Conservation (phyloP, 1,140 invertebrate species). For the Trinorchestia longiramus region DNA sequence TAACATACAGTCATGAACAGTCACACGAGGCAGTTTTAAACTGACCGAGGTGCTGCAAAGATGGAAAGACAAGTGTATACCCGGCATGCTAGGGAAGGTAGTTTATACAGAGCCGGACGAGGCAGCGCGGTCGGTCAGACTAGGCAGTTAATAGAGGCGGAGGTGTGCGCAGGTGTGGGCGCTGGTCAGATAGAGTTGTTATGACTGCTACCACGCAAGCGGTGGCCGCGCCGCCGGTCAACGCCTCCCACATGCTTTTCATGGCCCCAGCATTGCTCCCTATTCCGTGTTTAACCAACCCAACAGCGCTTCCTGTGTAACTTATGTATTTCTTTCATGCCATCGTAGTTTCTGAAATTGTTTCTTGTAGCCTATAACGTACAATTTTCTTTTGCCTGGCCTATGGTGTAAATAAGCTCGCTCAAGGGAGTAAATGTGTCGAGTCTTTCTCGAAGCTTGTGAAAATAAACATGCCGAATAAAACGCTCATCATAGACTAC, state of each 20-base stretch:
- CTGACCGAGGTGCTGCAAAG: background rate
- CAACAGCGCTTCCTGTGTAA: background rate
- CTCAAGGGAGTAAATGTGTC: background rate
- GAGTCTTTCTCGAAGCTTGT: background rate
- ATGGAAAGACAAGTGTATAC: background rate
- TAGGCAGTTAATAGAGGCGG: background rate
- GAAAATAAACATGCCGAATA: background rate
- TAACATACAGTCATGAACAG: background rate
- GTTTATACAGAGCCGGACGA: background rate
- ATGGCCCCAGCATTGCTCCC: background rate
- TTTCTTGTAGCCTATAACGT: background rate
- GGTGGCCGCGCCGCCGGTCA: background rate
- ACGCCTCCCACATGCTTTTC: background rate
- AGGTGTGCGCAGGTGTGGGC: background rate
- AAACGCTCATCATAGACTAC: background rate
- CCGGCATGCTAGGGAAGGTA: background rate
- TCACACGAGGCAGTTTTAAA: background rate
- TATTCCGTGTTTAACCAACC: background rate
- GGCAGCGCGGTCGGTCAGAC: background rate
- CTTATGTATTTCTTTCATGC: background rate
- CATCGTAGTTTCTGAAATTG: background rate
- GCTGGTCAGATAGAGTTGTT: background rate
- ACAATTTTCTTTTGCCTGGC: background rate
- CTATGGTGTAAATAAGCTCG: background rate
- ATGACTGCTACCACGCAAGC: background rate